Evolutionary conservation across 1,140 invertebrate genomes (phyloP), one percentile per base, ranked within the genome.

Genomic region (Oncopodura yosiiana): DNA sequence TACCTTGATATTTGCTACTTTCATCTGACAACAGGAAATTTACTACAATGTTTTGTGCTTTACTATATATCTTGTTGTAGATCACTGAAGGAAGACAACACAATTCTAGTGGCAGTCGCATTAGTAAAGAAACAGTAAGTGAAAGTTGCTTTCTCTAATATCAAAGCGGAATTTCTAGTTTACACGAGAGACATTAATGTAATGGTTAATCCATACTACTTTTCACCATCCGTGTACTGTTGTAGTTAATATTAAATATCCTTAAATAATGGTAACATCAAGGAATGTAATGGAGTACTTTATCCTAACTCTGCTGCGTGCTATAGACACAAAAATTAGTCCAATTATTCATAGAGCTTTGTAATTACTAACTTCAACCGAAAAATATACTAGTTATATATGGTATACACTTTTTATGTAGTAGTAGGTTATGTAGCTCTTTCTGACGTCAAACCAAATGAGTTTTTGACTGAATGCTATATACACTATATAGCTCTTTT

Each of bases 51-150:
- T 30, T 18, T 46, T 27, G n/a, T 23, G 12, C 6, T 49, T 41
- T 41, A 41, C 19, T 45, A 12, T 55, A 11, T 19, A 30, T 49
- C 39, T 34, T 53, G 26, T 54, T 46, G 24, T 41, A 62, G 60
- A 44, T 39, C 36, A 6, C 41, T 62, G 30, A 62, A 62, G 27
- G 52, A 49, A 3, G 50, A 58, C 18, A 55, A 58, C 11, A 24
- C 29, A 3, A 41, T 52, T 11, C 21, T 58, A 36, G 56, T 49
- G 14, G 52, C 50, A 4, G 48, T 62, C 11, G 60, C 60, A 12
- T 52, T 62, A 26, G 60, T 62, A 3, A 62, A 62, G 36, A 62
- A 62, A 39, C 58, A 27, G 60, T 62, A 56, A 58, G 60, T 29
- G 5, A 9, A 8, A 8, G 30, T 9, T 8, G 30, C 14, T n/a